These are phyloP conservation scores for Cryptocephalus primarius DNA, from an alignment of 2,888 invertebrate species.

Conservation along the genomic window DNA sequence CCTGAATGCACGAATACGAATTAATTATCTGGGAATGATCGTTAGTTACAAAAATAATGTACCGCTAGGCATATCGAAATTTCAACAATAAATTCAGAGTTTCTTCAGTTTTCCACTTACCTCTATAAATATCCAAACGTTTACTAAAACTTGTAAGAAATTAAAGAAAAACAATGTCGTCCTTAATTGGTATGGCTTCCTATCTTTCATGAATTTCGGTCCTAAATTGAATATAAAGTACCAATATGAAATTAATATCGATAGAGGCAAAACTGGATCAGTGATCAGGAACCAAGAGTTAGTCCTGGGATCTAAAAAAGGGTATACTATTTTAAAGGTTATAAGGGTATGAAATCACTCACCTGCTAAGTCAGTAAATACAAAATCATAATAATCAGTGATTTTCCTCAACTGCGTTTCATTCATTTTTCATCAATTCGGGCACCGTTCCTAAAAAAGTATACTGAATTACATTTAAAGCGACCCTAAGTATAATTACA, in stretches of 20 bases:
- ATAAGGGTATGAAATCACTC: no score
- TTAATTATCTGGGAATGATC: no score
- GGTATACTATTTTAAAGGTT: background rate
- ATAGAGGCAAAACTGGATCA: slow-evolving; percentile 52
- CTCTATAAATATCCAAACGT: slow-evolving; percentile 70
- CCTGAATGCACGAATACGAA: no score
- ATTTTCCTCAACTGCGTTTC: no score
- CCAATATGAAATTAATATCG: slow-evolving; percentile 55
- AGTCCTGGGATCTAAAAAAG: slow-evolving; percentile 50
- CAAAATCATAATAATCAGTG: background rate
- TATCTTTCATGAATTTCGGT: slow-evolving; percentile 76
- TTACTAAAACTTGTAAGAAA: slow-evolving; percentile 75
- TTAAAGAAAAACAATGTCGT: slow-evolving; percentile 76
- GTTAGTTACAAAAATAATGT: no score
- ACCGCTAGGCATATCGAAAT: no score
- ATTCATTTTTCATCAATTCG: no score
- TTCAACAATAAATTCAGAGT: background rate
- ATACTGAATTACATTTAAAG: no score
- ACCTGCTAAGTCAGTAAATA: slow-evolving; percentile 2
- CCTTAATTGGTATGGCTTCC: slow-evolving; percentile 73
- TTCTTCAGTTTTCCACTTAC: slow-evolving; percentile 31
- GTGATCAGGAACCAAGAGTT: slow-evolving; percentile 61
- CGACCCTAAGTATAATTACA: no score
- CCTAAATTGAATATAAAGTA: slow-evolving; percentile 69
- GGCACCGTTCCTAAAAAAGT: no score